phyloP scores from a whole-genome alignment of 2,797 vertebrate genomes.

The Sebastes hopkinsi region DNA sequence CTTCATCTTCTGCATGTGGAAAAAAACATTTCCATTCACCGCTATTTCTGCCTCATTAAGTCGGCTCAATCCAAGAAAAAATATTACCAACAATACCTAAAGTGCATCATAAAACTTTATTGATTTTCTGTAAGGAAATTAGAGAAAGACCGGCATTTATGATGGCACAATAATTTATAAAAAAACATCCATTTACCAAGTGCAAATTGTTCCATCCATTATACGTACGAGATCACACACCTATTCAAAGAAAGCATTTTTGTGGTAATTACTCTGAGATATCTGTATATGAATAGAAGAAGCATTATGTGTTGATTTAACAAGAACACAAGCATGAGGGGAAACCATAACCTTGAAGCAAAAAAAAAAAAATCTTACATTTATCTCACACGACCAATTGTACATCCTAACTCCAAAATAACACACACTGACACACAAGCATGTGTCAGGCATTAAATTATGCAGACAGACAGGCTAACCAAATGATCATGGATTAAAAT shows the following conservation, averaged over 20 bases:
- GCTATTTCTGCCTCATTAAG: slow-evolving; percentile 45
- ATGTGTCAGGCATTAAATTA: not conserved
- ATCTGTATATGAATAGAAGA: not conserved
- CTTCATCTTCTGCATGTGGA: slow-evolving; percentile 20
- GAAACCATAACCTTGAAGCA: not conserved
- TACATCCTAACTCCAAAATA: not conserved
- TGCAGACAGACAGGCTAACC: not conserved
- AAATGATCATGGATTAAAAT: slow-evolving; percentile 25
- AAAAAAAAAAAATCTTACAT: not conserved
- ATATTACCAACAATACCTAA: slow-evolving; percentile 30
- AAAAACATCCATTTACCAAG: slow-evolving; percentile 9
- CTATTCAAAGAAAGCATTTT: not conserved
- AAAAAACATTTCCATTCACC: slow-evolving; percentile 25
- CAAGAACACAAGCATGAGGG: not conserved
- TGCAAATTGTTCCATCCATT: not conserved
- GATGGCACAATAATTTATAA: not conserved
- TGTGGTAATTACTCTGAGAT: not conserved
- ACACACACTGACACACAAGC: not conserved
- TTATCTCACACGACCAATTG: not conserved
- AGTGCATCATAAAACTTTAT: slow-evolving; percentile 46
- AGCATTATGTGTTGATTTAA: not conserved
- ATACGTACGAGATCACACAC: not conserved
- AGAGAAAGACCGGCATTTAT: slow-evolving; percentile 18
- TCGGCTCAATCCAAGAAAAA: slow-evolving; percentile 13
- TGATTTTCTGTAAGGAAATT: slow-evolving; percentile 41